Evolutionary conservation across 2,797 vertebrate genomes (phyloP), one percentile per base, ranked within the genome.

Genomic region (Poecilia gillii): DNA sequence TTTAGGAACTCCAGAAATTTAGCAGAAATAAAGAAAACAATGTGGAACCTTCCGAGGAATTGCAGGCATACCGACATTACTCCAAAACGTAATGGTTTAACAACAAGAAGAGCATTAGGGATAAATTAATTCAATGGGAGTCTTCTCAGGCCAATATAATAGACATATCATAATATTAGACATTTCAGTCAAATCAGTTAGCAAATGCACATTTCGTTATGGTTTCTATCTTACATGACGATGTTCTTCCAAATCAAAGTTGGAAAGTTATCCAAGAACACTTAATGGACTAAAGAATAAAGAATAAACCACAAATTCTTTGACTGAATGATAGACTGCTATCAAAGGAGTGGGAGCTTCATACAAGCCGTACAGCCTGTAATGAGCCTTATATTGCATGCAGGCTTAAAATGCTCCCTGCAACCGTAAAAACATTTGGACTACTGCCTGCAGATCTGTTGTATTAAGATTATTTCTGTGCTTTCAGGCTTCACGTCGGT

Each of bases 401-500:
- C 6, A 77, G 51, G 46, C 46, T 43, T 23, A 31, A 62, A 62
- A 46, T 33, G 55, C 28, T 20, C 41, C 18, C 20, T 5, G 18
- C 46, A 36, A 62, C n/a, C 8, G 25, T 75, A 41, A 55, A 59
- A 72, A 62, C 73, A 62, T 57, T 49, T 76, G 55, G 39, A 66
- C 39, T 11, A 14, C 53, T 73, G 70, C 70, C 45, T 73, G 33
- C 49, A 76, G 45, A 76, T 78, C 75, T 78, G 33, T 72, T 72
- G 28, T n/a, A 62, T 74, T 80, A 64, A 28, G n/a, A 76, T 73
- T 47, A 74, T 76, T 77, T 74, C 16, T 72, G 51, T 55, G 71
- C 1, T 59, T 72, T 76, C 55, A 18, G 31, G 46, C 70, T 75
- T 77, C 59, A 71, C 36, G 31, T 74, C 49, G 28, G 31, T 62